Base-by-base conservation (phyloP, 2,888 invertebrate species). In the Liodrosophila aerea region DNA sequence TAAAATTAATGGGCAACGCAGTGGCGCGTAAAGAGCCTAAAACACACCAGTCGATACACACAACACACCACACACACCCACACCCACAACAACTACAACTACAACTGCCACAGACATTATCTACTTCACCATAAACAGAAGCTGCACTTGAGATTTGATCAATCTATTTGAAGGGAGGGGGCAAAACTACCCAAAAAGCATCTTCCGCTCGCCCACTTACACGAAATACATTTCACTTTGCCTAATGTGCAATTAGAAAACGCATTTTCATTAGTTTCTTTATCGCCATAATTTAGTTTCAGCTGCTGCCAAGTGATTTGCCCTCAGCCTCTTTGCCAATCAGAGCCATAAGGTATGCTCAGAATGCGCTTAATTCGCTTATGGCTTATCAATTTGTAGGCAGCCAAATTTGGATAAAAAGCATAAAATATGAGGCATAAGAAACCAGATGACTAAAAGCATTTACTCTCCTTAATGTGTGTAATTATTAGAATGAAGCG, bases 161-260 rank as follows among this genome's bases (percentile, higher is more conserved):
- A n/a, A 36, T 36, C 16, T n/a, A 39, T 37, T 0, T 16, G 4
- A 9, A 13, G 1, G 16, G 2, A 22, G n/a, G n/a, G n/a, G n/a
- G n/a, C 16, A 12, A 8, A 16, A 9, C 36, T 2, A 15, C 37
- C 9, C 8, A 9, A 9, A 7, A 22, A 18, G 30, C 11, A 1
- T 4, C 31, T 12, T 30, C 18, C 4, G 13, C 47, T 34, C 43
- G 60, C 37, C 85, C 80, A 80, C 83, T 80, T 83, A 69, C 53
- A 51, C 63, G 29, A 58, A 78, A 77, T 75, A 22, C 70, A 72
- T 76, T 87, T 86, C 86, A 87, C 88, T 88, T 82, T 73, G 73
- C 62, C 76, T 87, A 87, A 88, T 88, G 88, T 82, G 80, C 87
- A 87, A 87, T 88, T 85, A 87, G 72, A 80, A 76, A 80, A 82